Base-by-base conservation (phyloP, 2,888 invertebrate species). In the Erannis defoliaria region DNA sequence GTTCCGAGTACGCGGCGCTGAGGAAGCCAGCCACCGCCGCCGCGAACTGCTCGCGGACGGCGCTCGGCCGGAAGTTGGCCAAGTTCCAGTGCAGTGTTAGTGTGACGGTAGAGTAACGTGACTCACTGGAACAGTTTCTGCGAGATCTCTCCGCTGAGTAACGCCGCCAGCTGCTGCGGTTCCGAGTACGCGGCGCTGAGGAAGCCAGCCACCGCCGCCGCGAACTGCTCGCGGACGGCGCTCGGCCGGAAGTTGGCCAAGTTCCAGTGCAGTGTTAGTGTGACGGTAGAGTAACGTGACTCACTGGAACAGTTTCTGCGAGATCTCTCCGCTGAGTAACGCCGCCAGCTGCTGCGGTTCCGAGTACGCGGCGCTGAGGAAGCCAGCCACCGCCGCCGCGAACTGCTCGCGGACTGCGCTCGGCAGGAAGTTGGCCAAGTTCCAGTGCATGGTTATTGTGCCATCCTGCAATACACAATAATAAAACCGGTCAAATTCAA, bases 201-300 rank as follows among this genome's bases (percentile, higher is more conserved):
- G 84, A 97, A 97, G n/a, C 96, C 96, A 0, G 96, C 96, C 56
- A 98, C 94, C 1, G 97, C 94, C 53, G 95, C 94, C 63, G 94
- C 69, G 77, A 93, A 89, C 50, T 88, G 82, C 8, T 88, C 89
- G 16, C 87, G 85, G 26, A 92, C 89, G 0, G 71, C 62, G 2
- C 77, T 94, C 0, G 98, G 98, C 59, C 99, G 91, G 85, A 96
- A 96, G 73, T 97, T 96, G 18, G 96, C 95, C 66, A 99, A 90
- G 81, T 97, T 98, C 98, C 98, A 99, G 73, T 97, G 97, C 96
- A 98, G 97, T 56, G 96, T 96, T 35, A 99, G 5, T 35, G 12
- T 12, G 6, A 16, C 16, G n/a, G 37, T 40, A 1, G 5, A 12
- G 1, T 43, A 43, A 43, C n/a, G 9, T 26, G 14, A 45, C 94